Percentiles rank a stretch among this genome's conserved stretches.
Evolutionary conservation across 2,888 invertebrate genomes (phyloP).

Genomic region (Harmothoe impar): DNA sequence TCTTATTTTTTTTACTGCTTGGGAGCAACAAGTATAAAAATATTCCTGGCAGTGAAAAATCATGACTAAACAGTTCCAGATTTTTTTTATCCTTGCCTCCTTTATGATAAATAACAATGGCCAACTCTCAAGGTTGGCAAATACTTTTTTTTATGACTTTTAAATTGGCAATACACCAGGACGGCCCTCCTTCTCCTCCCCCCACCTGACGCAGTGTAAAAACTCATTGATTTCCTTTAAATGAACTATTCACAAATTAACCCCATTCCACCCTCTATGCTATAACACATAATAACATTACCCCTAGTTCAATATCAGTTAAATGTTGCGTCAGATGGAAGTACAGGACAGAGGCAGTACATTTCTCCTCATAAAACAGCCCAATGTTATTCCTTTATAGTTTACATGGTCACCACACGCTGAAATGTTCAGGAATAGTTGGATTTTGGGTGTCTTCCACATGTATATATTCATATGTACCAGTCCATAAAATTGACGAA

Average conservation of each 20-base stretch:
- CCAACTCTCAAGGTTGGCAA: conserved; percentile 14
- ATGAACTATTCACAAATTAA: no score
- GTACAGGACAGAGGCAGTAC: neutral
- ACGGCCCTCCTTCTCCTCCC: neutral
- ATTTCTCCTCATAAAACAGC: conserved; percentile 37
- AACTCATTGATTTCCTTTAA: neutral
- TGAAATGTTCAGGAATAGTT: conserved; percentile 43
- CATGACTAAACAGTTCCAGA: conserved; percentile 5
- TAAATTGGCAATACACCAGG: conserved; percentile 42
- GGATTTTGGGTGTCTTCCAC: neutral
- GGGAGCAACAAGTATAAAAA: conserved; percentile 52
- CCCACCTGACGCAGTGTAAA: neutral
- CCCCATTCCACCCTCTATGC: neutral
- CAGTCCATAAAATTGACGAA: conserved; percentile 3
- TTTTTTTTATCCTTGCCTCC: neutral
- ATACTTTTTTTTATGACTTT: neutral
- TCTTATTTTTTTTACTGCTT: conserved; percentile 3
- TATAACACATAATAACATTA: neutral
- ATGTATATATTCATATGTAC: neutral
- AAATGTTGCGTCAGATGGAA: conserved; percentile 11
- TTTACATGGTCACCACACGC: conserved; percentile 52
- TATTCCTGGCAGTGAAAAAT: conserved; percentile 61
- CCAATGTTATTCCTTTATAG: conserved; percentile 41
- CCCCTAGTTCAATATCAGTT: neutral
- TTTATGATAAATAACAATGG: conserved; percentile 6